phyloP scores from a whole-genome alignment of 1,140 invertebrate species.

The Magallana angulata region DNA sequence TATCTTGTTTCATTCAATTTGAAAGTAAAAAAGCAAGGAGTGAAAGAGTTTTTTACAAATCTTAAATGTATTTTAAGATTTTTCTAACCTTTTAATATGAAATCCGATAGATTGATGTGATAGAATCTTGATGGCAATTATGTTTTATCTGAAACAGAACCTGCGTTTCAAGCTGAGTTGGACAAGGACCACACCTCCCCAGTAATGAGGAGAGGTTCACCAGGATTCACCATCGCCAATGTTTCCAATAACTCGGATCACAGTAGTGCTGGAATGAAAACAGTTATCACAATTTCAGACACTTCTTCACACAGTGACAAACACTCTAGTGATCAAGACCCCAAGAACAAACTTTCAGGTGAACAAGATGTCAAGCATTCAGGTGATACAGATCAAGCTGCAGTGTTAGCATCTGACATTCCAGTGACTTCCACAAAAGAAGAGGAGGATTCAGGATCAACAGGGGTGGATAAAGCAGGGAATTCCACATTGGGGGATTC shows the following conservation, averaged over 20 bases:
- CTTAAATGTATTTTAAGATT: too few relatives aligned
- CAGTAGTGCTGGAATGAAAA: not conserved
- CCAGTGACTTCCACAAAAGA: constrained; percentile 17
- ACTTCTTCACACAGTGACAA: constrained; percentile 4
- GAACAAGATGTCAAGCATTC: constrained; percentile 19
- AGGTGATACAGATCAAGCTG: not conserved
- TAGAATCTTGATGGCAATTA: not conserved
- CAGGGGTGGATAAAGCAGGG: not conserved
- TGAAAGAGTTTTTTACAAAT: too few relatives aligned
- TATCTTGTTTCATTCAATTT: too few relatives aligned
- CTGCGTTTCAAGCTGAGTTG: constrained; percentile 31
- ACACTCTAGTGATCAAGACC: not conserved
- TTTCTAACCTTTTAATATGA: too few relatives aligned
- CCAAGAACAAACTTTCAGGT: not conserved
- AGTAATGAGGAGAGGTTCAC: not conserved
- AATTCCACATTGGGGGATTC: not conserved
- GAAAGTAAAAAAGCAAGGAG: too few relatives aligned
- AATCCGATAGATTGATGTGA: too few relatives aligned
- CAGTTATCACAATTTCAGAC: constrained; percentile 22
- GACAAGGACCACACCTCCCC: not conserved
- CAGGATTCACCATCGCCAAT: constrained; percentile 6
- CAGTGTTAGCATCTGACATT: not conserved
- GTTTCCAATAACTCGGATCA: not conserved
- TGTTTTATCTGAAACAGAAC: not conserved
- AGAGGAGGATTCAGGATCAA: constrained; percentile 27